These are phyloP conservation scores for Stenotaenia linearis DNA, from an alignment of 2,888 invertebrate species.

Conservation along the genomic window DNA sequence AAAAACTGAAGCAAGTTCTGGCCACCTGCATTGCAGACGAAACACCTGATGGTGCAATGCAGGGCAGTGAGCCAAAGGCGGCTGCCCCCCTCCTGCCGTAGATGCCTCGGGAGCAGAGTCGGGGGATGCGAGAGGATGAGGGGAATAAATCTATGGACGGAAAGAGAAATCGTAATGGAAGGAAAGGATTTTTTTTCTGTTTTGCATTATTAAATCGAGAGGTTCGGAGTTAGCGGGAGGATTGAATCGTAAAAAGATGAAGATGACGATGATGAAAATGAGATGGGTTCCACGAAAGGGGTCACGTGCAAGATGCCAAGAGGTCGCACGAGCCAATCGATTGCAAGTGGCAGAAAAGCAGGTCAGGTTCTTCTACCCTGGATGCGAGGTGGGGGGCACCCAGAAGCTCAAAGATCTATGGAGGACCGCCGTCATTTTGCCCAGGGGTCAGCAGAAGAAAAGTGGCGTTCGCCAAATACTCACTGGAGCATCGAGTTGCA, in stretches of 20 bases:
- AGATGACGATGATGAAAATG: neutral
- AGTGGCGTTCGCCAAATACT: neutral
- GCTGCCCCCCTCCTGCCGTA: neutral
- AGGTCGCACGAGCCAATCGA: neutral
- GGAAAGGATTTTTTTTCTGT: too few species aligned
- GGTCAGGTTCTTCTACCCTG: conserved; percentile 24
- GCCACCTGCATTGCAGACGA: conserved; percentile 30
- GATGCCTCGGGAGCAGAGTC: conserved; percentile 21
- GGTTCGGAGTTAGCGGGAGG: too few species aligned
- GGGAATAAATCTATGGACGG: neutral
- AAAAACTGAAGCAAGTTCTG: neutral
- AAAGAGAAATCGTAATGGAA: neutral
- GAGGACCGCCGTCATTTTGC: conserved; percentile 24
- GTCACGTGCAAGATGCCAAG: conserved; percentile 17
- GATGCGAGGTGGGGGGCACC: conserved; percentile 8
- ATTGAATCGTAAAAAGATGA: neutral
- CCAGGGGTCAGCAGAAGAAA: conserved; percentile 8
- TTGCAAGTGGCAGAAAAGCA: conserved; percentile 4
- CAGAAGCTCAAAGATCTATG: conserved; percentile 5
- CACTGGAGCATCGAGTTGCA: conserved; percentile 17
- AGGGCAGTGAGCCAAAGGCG: conserved; percentile 26
- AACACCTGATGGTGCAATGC: conserved; percentile 28
- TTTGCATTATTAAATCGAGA: too few species aligned
- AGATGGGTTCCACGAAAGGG: neutral
- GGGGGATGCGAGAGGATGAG: neutral